Evolutionary conservation across 2,113 vertebrate species (phyloP), one percentile per base, ranked within the genome.

Genomic region (Hemiscyllium ocellatum): DNA sequence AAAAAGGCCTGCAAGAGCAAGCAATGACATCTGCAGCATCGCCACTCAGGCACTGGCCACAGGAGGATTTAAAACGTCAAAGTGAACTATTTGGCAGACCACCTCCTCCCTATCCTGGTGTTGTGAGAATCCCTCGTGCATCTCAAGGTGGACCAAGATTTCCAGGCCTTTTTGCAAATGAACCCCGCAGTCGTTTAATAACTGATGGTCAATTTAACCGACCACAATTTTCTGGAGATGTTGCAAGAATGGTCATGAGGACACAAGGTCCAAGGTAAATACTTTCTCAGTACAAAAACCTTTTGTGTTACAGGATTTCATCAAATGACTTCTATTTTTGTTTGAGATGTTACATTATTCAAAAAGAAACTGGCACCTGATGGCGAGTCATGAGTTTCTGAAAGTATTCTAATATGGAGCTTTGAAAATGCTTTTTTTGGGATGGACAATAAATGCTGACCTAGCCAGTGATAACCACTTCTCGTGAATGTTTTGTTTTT

Each of bases 21-120:
- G 52, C 96, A 61, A 95, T 96, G 22, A 96, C 96, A 96, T 89
- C 97, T 50, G 97, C 97, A 83, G 96, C 97, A 3, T 96, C 97
- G 96, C 97, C 97, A 52, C 97, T 96, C 95, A 97, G 97, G 8
- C 98, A 98, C 0, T 99, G 99, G 99, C 97, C 98, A 70, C 98
- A 98, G 69, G 98, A 99, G 17, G 97, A 97, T 87, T 33, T 98
- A 47, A 95, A 96, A 94, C 97, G 96, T 2, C 96, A 97, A 20
- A 83, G 95, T 0, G 97, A 98, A 50, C 96, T 97, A 17, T 99
- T 99, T 94, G 97, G 97, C 89, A 97, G 98, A 7, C 99, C 99
- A 12, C 99, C 99, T 3, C 99, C 99, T 66, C 99, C 99, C 0
- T 99, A 99, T 95, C 99, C 99, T 0, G 99, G 99, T 37, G 98